phyloP scores from a whole-genome alignment of 2,888 invertebrate species.

The Microplitis deprimator region DNA sequence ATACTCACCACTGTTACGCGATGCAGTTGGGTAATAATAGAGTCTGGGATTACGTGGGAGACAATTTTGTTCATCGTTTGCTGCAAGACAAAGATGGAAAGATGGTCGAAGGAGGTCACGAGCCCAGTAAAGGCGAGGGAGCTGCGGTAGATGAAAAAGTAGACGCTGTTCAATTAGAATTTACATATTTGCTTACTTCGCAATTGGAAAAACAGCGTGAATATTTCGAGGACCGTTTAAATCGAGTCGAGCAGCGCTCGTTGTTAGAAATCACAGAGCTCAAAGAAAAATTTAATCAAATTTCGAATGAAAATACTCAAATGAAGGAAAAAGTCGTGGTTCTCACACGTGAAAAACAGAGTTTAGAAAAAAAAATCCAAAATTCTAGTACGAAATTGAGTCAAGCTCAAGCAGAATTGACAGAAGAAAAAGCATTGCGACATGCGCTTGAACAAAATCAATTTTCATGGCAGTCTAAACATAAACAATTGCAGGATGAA shows the following conservation, averaged over 20 bases:
- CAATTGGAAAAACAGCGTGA: constrained; percentile 95
- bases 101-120: constrained; percentile 82
- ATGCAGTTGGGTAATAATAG: constrained; percentile 96
- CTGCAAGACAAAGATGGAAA: constrained; percentile 99
- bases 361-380: constrained; percentile 80
- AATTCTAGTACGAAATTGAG: constrained; percentile 78
- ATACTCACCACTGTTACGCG: constrained; percentile 97
- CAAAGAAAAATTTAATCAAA: constrained; percentile 73
- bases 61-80: constrained; percentile 95
- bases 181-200: constrained; percentile 94
- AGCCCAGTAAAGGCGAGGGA: constrained; percentile 72
- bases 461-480: constrained; percentile 79
- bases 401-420: constrained; percentile 79
- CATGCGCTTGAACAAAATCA: constrained; percentile 84
- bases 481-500: constrained; percentile 64
- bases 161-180: constrained; percentile 95
- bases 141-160: constrained; percentile 86
- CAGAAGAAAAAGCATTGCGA: constrained; percentile 90
- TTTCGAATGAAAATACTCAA: constrained; percentile 72
- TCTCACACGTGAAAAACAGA: constrained; percentile 78
- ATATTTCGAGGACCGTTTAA: constrained; percentile 89
- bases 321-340: constrained; percentile 73
- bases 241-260: constrained; percentile 70
- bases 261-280: constrained; percentile 75
- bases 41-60: constrained; percentile 99